Percentiles rank a stretch among this genome's conserved stretches.
Conservation (phyloP, 2,888 invertebrate genomes). For the Molorchus minor region DNA sequence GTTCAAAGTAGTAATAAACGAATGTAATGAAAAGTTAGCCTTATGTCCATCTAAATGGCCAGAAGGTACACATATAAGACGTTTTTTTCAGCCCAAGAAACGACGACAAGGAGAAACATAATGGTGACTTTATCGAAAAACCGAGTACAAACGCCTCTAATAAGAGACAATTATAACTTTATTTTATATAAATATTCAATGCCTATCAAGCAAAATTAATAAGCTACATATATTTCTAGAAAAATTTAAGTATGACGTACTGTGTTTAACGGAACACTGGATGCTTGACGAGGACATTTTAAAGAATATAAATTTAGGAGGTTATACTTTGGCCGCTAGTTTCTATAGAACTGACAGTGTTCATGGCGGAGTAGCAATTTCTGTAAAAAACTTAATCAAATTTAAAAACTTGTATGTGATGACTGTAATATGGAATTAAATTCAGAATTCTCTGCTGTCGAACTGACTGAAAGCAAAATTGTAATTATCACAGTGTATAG, state of each 20-base stretch:
- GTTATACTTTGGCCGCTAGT: background rate
- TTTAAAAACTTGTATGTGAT: background rate
- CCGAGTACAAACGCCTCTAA: too few relatives aligned
- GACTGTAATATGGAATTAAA: background rate
- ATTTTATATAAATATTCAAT: too few relatives aligned
- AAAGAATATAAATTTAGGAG: background rate
- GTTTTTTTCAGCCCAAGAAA: too few relatives aligned
- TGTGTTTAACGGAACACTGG: conserved; percentile 2
- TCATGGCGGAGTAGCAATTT: background rate
- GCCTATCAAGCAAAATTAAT: background rate
- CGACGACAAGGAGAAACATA: too few relatives aligned
- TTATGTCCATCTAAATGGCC: too few relatives aligned
- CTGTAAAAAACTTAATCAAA: background rate
- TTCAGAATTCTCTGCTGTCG: background rate
- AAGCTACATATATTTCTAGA: background rate
- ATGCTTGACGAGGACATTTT: background rate
- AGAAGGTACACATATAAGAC: too few relatives aligned
- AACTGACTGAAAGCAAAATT: background rate
- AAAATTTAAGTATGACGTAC: background rate
- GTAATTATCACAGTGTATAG: background rate
- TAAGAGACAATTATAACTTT: too few relatives aligned
- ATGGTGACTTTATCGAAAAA: too few relatives aligned
- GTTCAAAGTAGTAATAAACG: too few relatives aligned
- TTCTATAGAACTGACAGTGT: background rate
- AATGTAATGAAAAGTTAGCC: too few relatives aligned